These are phyloP conservation scores for Phoxinus phoxinus DNA, from an alignment of 2,113 vertebrate species.

Conservation along the genomic window DNA sequence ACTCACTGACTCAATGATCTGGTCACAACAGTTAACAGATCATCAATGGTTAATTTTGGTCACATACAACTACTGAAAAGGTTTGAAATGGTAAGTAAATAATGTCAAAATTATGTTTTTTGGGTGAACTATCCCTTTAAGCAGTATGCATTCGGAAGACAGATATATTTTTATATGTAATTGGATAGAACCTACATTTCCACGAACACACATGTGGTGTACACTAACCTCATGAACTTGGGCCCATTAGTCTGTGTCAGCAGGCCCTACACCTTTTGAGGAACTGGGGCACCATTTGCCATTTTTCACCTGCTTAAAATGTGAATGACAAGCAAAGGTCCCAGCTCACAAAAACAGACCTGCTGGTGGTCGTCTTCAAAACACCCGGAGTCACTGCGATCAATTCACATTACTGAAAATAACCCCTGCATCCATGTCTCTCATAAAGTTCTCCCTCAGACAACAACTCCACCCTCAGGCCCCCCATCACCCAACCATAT, in stretches of 20 bases:
- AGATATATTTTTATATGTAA: background rate
- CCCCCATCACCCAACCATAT: conserved; percentile 14
- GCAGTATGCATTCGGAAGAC: background rate
- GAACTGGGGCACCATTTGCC: conserved; percentile 14
- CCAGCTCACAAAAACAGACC: conserved; percentile 50
- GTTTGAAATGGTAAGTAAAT: background rate
- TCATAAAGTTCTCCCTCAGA: conserved; percentile 29
- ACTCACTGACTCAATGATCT: background rate
- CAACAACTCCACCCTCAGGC: conserved; percentile 16
- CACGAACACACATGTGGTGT: conserved; percentile 34
- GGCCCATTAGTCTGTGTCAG: conserved; percentile 37
- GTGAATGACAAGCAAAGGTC: conserved; percentile 55
- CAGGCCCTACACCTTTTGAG: conserved; percentile 40
- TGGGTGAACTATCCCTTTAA: background rate
- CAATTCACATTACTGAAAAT: conserved; percentile 63
- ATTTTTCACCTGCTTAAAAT: conserved; percentile 49
- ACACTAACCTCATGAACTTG: conserved; percentile 39
- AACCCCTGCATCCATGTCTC: conserved; percentile 46
- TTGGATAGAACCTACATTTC: background rate
- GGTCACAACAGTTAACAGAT: background rate
- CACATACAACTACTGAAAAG: background rate
- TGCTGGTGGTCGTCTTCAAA: conserved; percentile 60
- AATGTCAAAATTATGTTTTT: background rate
- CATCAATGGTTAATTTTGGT: background rate
- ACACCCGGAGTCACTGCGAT: conserved; percentile 58